Evolutionary conservation across 1,140 invertebrate genomes (phyloP).

Genomic region (Drosophila guanche): DNA sequence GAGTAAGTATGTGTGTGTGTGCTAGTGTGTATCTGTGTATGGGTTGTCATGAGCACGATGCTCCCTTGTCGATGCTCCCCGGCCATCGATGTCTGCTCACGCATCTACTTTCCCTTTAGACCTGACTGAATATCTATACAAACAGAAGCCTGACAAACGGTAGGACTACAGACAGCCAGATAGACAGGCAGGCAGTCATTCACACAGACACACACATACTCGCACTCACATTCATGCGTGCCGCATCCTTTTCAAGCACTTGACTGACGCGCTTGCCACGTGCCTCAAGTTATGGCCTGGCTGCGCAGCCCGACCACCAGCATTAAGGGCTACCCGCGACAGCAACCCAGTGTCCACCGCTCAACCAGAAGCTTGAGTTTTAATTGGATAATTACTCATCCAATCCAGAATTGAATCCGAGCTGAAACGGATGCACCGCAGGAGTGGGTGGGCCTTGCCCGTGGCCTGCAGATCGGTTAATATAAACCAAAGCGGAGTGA

Average conservation of each 20-base stretch:
- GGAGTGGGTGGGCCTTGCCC: neutral
- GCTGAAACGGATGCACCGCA: slow-evolving; percentile 50
- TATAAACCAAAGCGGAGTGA: slow-evolving; percentile 3
- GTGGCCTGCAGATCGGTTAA: slow-evolving; percentile 1
- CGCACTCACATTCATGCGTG: slow-evolving; percentile 16
- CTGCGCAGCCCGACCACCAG: neutral
- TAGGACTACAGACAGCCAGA: slow-evolving; percentile 6
- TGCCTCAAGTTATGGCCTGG: slow-evolving; percentile 38
- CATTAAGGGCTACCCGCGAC: slow-evolving; percentile 3
- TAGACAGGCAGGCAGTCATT: slow-evolving; percentile 21
- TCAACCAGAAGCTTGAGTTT: slow-evolving; percentile 53
- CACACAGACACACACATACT: slow-evolving; percentile 3
- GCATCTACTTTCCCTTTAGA: slow-evolving; percentile 44
- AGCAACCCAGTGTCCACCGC: slow-evolving; percentile 15
- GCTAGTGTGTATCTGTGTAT: slow-evolving; percentile 16
- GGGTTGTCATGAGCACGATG: slow-evolving; percentile 48
- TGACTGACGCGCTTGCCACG: slow-evolving; percentile 53
- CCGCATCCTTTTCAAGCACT: slow-evolving; percentile 33
- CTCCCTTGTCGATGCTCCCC: slow-evolving; percentile 38
- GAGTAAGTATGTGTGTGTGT: slow-evolving; percentile 27
- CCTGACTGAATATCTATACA: slow-evolving; percentile 55
- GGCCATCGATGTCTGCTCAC: slow-evolving; percentile 40
- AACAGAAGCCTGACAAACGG: slow-evolving; percentile 28
- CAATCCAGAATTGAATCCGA: slow-evolving; percentile 63
- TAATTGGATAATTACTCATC: slow-evolving; percentile 78